Percentiles rank a stretch among this genome's conserved stretches.
Evolutionary conservation across 2,888 invertebrate species (phyloP).

Genomic region (Keiferia lycopersicella): DNA sequence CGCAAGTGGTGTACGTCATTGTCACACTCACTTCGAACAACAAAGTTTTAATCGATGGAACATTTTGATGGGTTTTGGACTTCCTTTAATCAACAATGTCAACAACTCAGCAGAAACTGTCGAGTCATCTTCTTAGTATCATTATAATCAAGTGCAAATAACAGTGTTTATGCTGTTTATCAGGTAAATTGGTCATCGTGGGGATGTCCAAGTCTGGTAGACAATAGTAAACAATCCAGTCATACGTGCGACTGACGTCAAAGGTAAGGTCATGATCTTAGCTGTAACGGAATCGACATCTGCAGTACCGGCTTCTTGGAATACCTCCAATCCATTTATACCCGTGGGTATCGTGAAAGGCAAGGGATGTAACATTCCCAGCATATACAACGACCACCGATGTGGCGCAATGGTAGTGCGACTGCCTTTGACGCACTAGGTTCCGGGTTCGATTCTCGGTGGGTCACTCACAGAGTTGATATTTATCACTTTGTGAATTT

Average conservation of each 20-base stretch:
- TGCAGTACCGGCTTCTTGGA: too few relatives aligned
- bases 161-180: conserved; percentile 8
- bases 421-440: too few relatives aligned
- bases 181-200: conserved; percentile 2
- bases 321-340: too few relatives aligned
- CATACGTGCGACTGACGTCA: background rate
- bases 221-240: conserved; percentile 4
- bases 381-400: too few relatives aligned
- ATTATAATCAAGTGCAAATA: conserved; percentile 7
- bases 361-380: too few relatives aligned
- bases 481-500: too few relatives aligned
- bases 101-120: background rate
- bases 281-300: background rate
- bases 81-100: conserved; percentile 1
- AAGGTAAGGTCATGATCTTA: background rate
- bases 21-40: background rate
- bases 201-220: conserved; percentile 2
- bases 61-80: background rate
- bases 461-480: too few relatives aligned
- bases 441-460: too few relatives aligned
- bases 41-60: background rate
- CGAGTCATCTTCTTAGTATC: background rate
- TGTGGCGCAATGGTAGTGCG: too few relatives aligned
- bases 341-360: too few relatives aligned
- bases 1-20: background rate